Conservation (phyloP, 2,113 vertebrate genomes). For the Anguilla rostrata region DNA sequence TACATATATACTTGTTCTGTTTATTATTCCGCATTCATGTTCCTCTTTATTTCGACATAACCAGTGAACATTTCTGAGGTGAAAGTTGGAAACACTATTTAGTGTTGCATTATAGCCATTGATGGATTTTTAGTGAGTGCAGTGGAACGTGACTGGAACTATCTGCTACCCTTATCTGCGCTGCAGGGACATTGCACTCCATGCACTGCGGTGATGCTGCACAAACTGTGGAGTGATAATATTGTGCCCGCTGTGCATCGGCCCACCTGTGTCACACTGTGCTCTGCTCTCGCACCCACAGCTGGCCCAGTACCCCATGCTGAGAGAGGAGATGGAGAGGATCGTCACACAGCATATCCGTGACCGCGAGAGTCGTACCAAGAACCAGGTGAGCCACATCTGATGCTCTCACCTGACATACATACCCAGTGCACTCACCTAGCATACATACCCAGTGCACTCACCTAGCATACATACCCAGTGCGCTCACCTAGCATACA, state of each 20-base stretch:
- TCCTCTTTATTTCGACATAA: no score
- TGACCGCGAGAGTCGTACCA: conserved; percentile 82
- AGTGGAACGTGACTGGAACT: no score
- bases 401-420: not conserved
- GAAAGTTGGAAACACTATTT: no score
- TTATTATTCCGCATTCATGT: no score
- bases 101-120: no score
- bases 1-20: no score
- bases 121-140: no score
- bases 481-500: no score
- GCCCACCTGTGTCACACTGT: not conserved
- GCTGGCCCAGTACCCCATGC: conserved; percentile 85
- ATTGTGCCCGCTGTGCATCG: not conserved
- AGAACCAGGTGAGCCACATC: conserved; percentile 73
- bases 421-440: not conserved
- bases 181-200: no score
- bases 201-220: not conserved
- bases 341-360: conserved; percentile 87
- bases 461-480: no score
- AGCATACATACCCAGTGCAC: not conserved
- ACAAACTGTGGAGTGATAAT: conserved; percentile 15
- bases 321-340: conserved; percentile 87
- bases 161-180: no score
- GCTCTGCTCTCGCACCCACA: conserved; percentile 51
- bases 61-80: no score